Evolutionary conservation across 2,888 invertebrate species (phyloP).

Genomic region (Hyles lineata): DNA sequence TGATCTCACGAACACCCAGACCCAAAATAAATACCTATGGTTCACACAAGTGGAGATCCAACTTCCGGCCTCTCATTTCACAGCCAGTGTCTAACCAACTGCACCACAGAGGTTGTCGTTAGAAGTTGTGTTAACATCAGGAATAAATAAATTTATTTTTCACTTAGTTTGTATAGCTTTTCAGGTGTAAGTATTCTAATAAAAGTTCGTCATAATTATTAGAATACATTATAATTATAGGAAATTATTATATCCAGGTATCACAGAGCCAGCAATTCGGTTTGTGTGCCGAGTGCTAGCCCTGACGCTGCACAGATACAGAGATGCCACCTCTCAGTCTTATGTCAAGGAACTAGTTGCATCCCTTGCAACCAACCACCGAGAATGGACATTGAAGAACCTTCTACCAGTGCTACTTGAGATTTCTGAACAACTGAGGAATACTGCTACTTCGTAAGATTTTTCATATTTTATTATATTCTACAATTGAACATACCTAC

Average conservation of each 20-base stretch:
- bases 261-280: slow-evolving; percentile 90
- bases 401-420: slow-evolving; percentile 87
- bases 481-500: too few species aligned
- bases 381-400: slow-evolving; percentile 88
- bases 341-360: slow-evolving; percentile 89
- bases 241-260: slow-evolving; percentile 82
- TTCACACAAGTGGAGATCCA: too few species aligned
- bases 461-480: too few species aligned
- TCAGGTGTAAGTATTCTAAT: too few species aligned
- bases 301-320: slow-evolving; percentile 91
- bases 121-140: too few species aligned
- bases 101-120: too few species aligned
- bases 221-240: not conserved
- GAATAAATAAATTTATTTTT: too few species aligned
- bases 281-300: slow-evolving; percentile 92
- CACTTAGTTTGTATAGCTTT: too few species aligned
- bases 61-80: too few species aligned
- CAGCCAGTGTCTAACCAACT: too few species aligned
- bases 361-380: slow-evolving; percentile 87
- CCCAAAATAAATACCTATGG: too few species aligned
- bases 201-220: not conserved
- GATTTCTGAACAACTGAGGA: slow-evolving; percentile 86
- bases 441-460: slow-evolving; percentile 88
- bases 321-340: slow-evolving; percentile 91
- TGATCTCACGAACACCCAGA: too few species aligned